Evolutionary conservation across 2,888 invertebrate genomes (phyloP).

Genomic region (Macropis europaea): DNA sequence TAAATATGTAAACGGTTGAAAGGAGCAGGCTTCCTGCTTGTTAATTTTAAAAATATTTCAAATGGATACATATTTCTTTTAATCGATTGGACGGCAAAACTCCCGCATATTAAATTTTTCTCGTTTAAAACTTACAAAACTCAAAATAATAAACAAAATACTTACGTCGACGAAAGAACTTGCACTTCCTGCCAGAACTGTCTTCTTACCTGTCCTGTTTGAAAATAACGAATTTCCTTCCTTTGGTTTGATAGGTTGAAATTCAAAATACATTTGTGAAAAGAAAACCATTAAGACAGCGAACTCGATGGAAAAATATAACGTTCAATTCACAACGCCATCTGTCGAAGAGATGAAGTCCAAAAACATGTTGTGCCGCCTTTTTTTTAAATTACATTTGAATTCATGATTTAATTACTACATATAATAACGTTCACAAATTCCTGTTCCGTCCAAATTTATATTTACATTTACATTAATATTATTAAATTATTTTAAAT

Average conservation of each 20-base stretch:
- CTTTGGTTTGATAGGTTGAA: conserved; percentile 22
- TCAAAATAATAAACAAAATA: not conserved
- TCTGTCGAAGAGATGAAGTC: not conserved
- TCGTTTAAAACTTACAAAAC: not conserved
- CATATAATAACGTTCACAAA: no score
- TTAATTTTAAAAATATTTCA: not conserved
- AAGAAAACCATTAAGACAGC: not conserved
- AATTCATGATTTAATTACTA: conserved; percentile 6
- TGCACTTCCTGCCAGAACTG: not conserved
- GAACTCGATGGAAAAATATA: not conserved
- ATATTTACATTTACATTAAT: no score
- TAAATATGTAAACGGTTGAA: not conserved
- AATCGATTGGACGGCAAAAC: not conserved
- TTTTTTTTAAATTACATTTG: not conserved
- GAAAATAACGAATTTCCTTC: conserved; percentile 46
- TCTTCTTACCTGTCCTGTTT: not conserved
- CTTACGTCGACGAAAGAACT: not conserved
- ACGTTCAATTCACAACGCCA: not conserved
- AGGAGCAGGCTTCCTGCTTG: no score
- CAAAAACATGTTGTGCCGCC: no score
- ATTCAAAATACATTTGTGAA: not conserved
- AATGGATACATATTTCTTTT: not conserved
- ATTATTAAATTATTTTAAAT: no score
- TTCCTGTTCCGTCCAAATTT: no score
- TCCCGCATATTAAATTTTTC: not conserved